Conservation (phyloP, 2,888 invertebrate genomes). For the Artemia sp. region DNA sequence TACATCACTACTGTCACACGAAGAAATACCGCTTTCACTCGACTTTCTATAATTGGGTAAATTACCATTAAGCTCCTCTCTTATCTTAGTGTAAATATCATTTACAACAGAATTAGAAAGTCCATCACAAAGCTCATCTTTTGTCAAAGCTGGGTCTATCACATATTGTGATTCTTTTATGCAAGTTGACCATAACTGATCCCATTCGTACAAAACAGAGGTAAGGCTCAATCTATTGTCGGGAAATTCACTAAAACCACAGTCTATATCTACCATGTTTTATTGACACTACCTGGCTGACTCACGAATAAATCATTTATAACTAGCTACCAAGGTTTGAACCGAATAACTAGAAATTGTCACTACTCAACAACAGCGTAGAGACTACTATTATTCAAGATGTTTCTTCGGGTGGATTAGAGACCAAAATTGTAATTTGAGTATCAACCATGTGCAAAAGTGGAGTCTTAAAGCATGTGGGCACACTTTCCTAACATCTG, state of each 20-base stretch:
- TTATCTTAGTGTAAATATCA: not conserved
- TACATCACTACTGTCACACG: constrained; percentile 2
- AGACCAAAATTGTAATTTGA: too few species aligned
- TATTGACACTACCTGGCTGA: not conserved
- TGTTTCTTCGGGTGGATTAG: too few species aligned
- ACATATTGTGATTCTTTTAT: not conserved
- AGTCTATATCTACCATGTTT: not conserved
- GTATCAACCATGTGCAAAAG: too few species aligned
- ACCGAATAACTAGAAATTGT: too few species aligned
- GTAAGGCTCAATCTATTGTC: not conserved
- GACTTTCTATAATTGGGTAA: not conserved
- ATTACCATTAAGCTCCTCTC: constrained; percentile 8
- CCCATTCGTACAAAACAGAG: not conserved
- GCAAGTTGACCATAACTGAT: not conserved
- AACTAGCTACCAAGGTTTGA: too few species aligned
- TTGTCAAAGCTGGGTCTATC: not conserved
- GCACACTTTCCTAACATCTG: too few species aligned
- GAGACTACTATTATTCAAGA: too few species aligned
- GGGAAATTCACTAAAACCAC: not conserved
- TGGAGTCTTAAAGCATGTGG: too few species aligned
- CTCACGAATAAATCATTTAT: too few species aligned
- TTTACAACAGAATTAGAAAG: constrained; percentile 12
- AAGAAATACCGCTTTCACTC: constrained; percentile 6
- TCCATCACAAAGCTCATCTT: not conserved
- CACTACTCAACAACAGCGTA: too few species aligned